Conservation (phyloP, 2,113 vertebrate species). For the Malurus alboscapulatus region DNA sequence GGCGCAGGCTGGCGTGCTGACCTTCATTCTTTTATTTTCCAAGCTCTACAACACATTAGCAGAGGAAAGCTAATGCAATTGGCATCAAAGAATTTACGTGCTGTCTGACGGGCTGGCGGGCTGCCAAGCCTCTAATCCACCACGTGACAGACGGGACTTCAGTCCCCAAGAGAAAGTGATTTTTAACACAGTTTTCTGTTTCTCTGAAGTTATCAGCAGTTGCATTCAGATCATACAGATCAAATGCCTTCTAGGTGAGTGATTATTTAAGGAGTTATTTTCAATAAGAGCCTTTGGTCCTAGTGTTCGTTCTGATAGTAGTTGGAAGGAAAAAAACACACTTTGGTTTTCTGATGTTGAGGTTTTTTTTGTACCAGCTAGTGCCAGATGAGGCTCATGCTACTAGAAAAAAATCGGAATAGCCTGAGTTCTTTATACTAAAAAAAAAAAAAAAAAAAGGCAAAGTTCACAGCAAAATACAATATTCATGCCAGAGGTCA, state of each 20-base stretch:
- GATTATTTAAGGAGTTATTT: slow-evolving; percentile 69
- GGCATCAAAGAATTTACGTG: slow-evolving; percentile 69
- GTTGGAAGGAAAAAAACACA: not conserved
- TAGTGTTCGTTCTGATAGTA: not conserved
- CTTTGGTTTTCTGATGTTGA: not conserved
- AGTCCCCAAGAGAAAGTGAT: slow-evolving; percentile 41
- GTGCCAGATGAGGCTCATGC: not conserved
- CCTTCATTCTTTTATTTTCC: slow-evolving; percentile 71
- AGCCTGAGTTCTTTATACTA: not conserved
- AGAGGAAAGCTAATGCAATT: slow-evolving; percentile 63
- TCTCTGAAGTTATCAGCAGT: slow-evolving; percentile 60
- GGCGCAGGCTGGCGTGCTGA: slow-evolving; percentile 46
- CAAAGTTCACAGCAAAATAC: not conserved
- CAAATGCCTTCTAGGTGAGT: slow-evolving; percentile 47
- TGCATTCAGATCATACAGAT: slow-evolving; percentile 57
- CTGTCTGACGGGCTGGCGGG: slow-evolving; percentile 41
- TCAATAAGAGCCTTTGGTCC: slow-evolving; percentile 16
- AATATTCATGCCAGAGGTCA: not conserved
- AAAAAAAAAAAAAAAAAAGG: not conserved
- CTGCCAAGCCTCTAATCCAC: slow-evolving; percentile 63
- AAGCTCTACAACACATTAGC: slow-evolving; percentile 63
- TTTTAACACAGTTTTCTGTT: slow-evolving; percentile 56
- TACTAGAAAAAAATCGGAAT: not conserved
- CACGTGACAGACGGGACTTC: slow-evolving; percentile 54
- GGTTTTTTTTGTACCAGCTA: not conserved